phyloP scores from a whole-genome alignment of 2,113 vertebrate genomes.

The Danio rerio region GRCz12tu NC_133190.1:32518501-32519000 shows the following conservation, averaged over 20 bases:
- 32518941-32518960: neutral
- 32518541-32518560: neutral
- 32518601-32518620: slow-evolving; percentile 32
- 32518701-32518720: slow-evolving; percentile 39
- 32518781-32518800: slow-evolving; percentile 48
- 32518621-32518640: neutral
- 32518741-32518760: slow-evolving; percentile 39
- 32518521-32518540: neutral
- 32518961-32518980: neutral
- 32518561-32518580: neutral
- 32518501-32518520: neutral
- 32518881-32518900: neutral
- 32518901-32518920: neutral
- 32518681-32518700: slow-evolving; percentile 41
- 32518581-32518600: slow-evolving; percentile 1
- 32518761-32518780: slow-evolving; percentile 46
- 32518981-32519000: neutral
- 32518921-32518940: neutral
- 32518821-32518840: slow-evolving; percentile 37
- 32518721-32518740: slow-evolving; percentile 41
- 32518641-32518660: slow-evolving; percentile 13
- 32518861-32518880: slow-evolving; percentile 27
- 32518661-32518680: slow-evolving; percentile 20
- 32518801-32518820: slow-evolving; percentile 48
- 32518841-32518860: slow-evolving; percentile 33